Evolutionary conservation across 2,797 vertebrate species (phyloP), one percentile per base, ranked within the genome.

Genomic region (Pseudotriccus pelzelni): DNA sequence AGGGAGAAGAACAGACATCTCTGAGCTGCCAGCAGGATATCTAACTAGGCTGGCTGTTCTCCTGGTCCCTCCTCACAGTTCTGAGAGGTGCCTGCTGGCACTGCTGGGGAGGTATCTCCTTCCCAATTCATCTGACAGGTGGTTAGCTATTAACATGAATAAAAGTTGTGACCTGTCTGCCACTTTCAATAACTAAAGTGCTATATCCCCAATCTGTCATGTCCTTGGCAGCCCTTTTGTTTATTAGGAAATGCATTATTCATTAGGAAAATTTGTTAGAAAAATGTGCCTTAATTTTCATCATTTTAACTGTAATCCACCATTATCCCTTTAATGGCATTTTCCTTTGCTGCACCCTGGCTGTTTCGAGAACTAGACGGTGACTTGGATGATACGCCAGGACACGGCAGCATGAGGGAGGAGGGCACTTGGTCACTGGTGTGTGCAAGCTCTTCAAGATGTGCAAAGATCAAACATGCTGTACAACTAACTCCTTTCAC

Each of bases 231-330:
- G 82, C 47, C 91, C 94, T 96, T 96, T 93, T 94, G 84, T 95
- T 96, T 95, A 96, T 97, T 93, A 96, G 82, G 55, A 91, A 96
- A 92, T 95, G 73, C 66, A 96, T 96, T 94, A 95, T 96, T 92
- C 93, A 96, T 95, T 91, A 80, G 66, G 50, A 72, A 85, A 93
- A 92, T 84, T 89, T 82, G 90, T 88, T 89, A 68, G 70, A 44
- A 89, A 88, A 95, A 91, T 84, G 81, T 87, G 90, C 84, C n/a
- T 72, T 92, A 88, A 95, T 94, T 95, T 85, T 75, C 47, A 50
- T 62, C 24, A 30, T 69, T 92, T 89, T 84, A 59, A 19, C 73
- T 56, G 15, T 86, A 76, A 30, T 92, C 47, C 72, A 32, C 62
- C 76, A 30, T 67, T 79, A 53, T 52, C 53, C 39, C 28, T 78